Conservation (phyloP, 2,113 vertebrate species). For the Carassius carassius region DNA sequence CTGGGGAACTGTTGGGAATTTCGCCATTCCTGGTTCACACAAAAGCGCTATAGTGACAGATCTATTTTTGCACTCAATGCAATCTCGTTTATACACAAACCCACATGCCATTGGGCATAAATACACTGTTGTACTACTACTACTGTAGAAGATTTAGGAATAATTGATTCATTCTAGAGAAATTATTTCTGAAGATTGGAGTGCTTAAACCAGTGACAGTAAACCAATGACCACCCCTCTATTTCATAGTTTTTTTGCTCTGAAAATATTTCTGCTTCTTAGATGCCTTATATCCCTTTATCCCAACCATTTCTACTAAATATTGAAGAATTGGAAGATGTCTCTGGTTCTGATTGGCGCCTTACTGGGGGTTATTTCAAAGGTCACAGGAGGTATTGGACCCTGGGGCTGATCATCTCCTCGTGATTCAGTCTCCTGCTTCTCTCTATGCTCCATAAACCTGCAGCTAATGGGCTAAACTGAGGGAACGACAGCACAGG, state of each 20-base stretch:
- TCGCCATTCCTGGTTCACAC: background rate
- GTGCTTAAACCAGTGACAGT: background rate
- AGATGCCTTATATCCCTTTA: constrained; percentile 34
- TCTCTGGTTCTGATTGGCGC: constrained; percentile 30
- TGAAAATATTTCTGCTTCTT: background rate
- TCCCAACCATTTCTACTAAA: constrained; percentile 19
- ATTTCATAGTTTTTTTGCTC: background rate
- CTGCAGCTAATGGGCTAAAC: constrained; percentile 44
- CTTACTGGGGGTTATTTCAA: constrained; percentile 41
- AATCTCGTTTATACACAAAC: constrained; percentile 36
- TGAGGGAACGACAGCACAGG: background rate
- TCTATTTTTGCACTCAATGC: constrained; percentile 16
- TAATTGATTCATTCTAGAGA: constrained; percentile 7
- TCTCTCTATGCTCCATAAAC: constrained; percentile 33
- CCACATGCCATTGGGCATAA: background rate
- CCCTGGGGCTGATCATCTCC: constrained; percentile 30
- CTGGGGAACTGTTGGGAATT: background rate
- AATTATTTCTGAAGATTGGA: background rate
- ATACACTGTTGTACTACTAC: background rate
- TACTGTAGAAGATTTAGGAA: background rate
- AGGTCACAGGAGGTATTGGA: constrained; percentile 4
- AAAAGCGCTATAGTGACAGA: background rate
- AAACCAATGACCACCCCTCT: constrained; percentile 24
- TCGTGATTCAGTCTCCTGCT: constrained; percentile 2
- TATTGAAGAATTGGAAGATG: constrained; percentile 22